Percentiles rank a stretch among this genome's conserved stretches.
Evolutionary conservation across 2,797 vertebrate species (phyloP).

Genomic region (Tinamus major): DNA sequence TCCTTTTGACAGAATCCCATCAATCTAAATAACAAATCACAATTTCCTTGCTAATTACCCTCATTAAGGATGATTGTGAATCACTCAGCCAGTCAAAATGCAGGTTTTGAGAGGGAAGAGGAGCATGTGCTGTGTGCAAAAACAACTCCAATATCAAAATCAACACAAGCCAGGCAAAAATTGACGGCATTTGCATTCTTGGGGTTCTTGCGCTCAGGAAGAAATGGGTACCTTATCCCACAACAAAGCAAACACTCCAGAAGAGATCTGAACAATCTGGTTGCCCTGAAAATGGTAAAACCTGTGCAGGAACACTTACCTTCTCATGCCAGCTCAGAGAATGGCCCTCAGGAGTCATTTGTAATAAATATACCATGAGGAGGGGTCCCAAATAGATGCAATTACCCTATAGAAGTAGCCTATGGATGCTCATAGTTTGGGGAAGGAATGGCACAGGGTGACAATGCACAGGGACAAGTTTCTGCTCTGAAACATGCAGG

Average conservation of each 20-base stretch:
- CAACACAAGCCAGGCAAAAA: background rate
- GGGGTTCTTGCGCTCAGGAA: background rate
- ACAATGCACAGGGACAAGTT: background rate
- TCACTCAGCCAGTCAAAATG: background rate
- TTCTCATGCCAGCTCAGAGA: background rate
- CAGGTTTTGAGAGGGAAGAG: background rate
- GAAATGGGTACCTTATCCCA: background rate
- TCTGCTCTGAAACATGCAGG: background rate
- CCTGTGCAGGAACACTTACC: background rate
- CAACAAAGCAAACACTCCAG: accelerated
- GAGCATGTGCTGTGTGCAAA: background rate
- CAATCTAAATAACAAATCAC: background rate
- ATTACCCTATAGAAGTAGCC: background rate
- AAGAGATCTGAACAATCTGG: background rate
- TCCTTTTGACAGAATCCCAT: background rate
- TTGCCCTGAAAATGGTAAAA: background rate
- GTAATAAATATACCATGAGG: background rate
- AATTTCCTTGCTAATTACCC: conserved; percentile 11
- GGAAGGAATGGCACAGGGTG: background rate
- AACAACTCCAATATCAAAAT: background rate
- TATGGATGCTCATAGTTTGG: no score
- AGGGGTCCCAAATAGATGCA: accelerated
- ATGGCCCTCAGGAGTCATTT: background rate
- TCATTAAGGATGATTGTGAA: background rate
- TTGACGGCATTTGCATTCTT: background rate